Evolutionary conservation across 2,888 invertebrate species (phyloP), one percentile per base, ranked within the genome.

Genomic region (Noctua pronuba): DNA sequence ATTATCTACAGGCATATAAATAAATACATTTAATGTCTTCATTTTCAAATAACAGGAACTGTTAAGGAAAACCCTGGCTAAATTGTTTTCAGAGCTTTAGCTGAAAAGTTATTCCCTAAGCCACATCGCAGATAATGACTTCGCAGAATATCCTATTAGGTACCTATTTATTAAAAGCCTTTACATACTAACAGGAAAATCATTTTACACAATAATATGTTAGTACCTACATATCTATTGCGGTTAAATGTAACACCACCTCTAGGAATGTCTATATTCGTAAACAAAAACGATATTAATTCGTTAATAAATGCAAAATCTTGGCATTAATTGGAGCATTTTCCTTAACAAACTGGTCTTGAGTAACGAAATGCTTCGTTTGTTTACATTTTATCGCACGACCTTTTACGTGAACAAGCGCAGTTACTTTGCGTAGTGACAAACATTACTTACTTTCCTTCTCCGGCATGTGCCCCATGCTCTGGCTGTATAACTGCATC

Each of bases 401-500:
- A 89, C 79, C 88, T 90, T 87, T 86, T 83, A 85, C 76, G 87
- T 78, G 80, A 73, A 66, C 41, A 65, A 31, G 52, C 35, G n/a
- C 44, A 35, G 72, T 38, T 55, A 24, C 21, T 62, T 52, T 73
- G 24, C 13, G n/a, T 41, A 58, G 41, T 58, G 58, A 64, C 60
- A 69, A 80, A 49, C 73, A 95, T 96, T 21, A 96, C 97, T 97
- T 95, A 98, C 98, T 97, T 94, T 97, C 97, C 88, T 97, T 97
- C 79, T 97, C 97, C 21, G 98, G 98, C 92, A 98, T 96, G 71
- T 97, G 94, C 41, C 98, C 93, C 91, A 98, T 97, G 85, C 98
- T 98, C 88, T 97, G 97, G 79, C 97, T 98, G 93, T 99, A 99
- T 65, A 97, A 93, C 52, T 97, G 95, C 91, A 98, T 95, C 2